Evolutionary conservation across 2,888 invertebrate species (phyloP).

Genomic region (Cephalotes varians): DNA sequence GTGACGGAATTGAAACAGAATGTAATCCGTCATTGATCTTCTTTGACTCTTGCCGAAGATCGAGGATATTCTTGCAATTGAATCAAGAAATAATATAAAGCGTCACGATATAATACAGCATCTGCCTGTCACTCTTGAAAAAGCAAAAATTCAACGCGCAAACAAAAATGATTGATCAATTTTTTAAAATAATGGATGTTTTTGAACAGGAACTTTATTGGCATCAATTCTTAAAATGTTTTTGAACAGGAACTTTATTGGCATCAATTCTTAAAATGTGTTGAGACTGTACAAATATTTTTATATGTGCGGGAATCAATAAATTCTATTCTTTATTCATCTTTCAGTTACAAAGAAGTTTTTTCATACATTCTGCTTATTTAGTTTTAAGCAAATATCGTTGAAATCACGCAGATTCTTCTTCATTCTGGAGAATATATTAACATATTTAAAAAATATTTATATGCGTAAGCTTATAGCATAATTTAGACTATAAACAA

Average conservation of each 20-base stretch:
- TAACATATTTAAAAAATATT: neutral
- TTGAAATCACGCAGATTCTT: neutral
- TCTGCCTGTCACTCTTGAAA: neutral
- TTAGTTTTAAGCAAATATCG: neutral
- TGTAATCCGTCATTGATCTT: neutral
- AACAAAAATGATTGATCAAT: neutral
- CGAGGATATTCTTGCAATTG: neutral
- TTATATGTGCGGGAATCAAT: neutral
- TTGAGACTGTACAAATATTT: neutral
- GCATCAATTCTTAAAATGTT: neutral
- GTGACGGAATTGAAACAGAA: neutral
- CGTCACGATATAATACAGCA: neutral
- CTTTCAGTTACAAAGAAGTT: neutral
- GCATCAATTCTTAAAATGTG: no score
- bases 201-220: neutral
- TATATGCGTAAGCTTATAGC: neutral
- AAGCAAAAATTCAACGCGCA: neutral
- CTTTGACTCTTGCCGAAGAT: neutral
- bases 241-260: neutral
- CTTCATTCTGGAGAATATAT: neutral
- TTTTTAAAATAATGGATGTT: neutral
- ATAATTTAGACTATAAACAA: neutral
- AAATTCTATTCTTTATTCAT: neutral
- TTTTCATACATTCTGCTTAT: neutral
- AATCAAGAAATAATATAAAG: neutral